Conservation (phyloP, 1,140 invertebrate genomes). For the Meloidogyne exigua region DNA sequence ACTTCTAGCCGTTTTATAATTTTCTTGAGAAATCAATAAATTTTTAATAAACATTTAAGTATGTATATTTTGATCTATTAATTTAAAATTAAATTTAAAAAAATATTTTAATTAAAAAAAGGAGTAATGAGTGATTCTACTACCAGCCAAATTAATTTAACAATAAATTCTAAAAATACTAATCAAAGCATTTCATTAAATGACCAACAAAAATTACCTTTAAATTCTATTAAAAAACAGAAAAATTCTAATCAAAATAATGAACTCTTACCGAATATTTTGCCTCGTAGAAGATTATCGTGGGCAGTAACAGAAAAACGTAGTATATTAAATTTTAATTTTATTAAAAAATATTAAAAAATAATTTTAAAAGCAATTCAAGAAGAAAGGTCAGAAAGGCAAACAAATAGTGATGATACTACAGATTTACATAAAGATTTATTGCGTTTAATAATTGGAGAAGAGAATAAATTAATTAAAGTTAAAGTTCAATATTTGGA, state of each 20-base stretch:
- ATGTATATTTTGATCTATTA: too few relatives aligned
- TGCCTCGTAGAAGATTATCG: neutral
- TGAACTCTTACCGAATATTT: conserved; percentile 1
- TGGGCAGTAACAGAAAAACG: neutral
- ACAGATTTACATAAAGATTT: conserved; percentile 27
- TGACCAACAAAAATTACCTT: neutral
- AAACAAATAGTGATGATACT: neutral
- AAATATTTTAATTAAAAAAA: too few relatives aligned
- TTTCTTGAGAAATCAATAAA: too few relatives aligned
- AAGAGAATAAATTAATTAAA: conserved; percentile 38
- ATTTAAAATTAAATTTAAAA: too few relatives aligned
- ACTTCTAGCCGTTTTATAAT: neutral
- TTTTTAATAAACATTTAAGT: too few relatives aligned
- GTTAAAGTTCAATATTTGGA: conserved; percentile 53
- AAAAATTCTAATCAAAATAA: neutral
- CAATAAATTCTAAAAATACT: too few relatives aligned
- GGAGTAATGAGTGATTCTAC: too few relatives aligned
- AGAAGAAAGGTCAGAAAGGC: neutral
- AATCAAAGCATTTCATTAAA: too few relatives aligned
- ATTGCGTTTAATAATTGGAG: conserved; percentile 35
- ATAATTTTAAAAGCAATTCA: neutral
- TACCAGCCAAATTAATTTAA: too few relatives aligned
- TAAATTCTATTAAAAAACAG: neutral
- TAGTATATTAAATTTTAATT: neutral
- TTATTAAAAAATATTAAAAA: neutral